phyloP scores from a whole-genome alignment of 2,888 invertebrate genomes.

The Polyommatus iphigenia region DNA sequence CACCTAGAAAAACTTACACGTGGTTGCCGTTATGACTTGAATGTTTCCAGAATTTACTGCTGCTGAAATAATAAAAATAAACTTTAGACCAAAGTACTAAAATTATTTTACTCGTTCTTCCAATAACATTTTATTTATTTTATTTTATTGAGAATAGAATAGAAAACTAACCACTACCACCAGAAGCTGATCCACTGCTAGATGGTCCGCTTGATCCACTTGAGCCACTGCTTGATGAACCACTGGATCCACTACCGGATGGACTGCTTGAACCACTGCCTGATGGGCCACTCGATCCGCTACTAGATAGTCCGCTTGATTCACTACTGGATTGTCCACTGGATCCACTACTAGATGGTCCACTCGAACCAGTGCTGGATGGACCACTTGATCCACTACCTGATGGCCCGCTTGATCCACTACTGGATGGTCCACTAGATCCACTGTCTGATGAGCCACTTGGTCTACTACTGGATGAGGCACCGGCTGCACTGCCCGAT shows the following conservation, averaged over 20 bases:
- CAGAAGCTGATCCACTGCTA: not conserved
- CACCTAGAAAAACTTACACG: not conserved
- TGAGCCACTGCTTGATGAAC: conserved; percentile 28
- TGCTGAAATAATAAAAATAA: not conserved
- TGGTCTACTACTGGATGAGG: conserved; percentile 17
- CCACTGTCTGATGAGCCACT: not conserved
- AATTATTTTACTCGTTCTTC: not conserved
- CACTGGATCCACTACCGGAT: not conserved
- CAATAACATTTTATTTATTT: not conserved
- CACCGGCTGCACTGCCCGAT: not conserved
- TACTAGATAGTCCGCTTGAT: not conserved
- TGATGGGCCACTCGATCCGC: not conserved
- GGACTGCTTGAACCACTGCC: not conserved
- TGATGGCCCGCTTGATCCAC: too few species aligned
- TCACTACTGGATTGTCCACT: too few species aligned
- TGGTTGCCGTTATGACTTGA: not conserved
- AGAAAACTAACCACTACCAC: not conserved
- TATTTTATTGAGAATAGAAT: too few species aligned
- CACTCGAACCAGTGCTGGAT: too few species aligned
- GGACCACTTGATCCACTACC: too few species aligned
- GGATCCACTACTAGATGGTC: too few species aligned
- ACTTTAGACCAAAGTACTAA: not conserved
- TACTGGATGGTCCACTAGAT: too few species aligned
- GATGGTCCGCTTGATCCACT: conserved; percentile 28
- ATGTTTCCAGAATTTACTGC: not conserved